Base-by-base conservation (phyloP, 2,113 vertebrate genomes). In the Cephalopholis sonnerati region DNA sequence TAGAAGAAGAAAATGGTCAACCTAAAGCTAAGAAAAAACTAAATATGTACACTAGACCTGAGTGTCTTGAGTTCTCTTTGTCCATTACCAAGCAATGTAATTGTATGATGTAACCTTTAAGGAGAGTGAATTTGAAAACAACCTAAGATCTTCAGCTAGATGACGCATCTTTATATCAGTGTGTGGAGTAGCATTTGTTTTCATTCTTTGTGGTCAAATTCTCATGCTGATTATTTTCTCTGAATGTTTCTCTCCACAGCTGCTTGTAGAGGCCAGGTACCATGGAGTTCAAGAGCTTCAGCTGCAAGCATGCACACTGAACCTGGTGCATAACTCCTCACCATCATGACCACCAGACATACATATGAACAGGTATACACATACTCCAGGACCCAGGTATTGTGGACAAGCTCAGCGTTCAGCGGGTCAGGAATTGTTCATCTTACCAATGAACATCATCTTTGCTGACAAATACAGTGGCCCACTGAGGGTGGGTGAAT, bases 1-100 rank as follows among this genome's bases (percentile, higher is more conserved):
- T 94, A 92, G 91, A 96, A 95, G 95, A 95, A 95, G 94, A 95
- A 95, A 91, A 93, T 91, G 96, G 89, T 95, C 95, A 96, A 96
- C 93, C 93, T 95, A 95, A 95, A 95, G 95, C 95, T 94, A 92
- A 94, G 29, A 55, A 96, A 87, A 89, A 80, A 61, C 25, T 87
- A 96, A 79, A 76, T 50, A 86, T 83, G 57, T 62, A 57, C 68
- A 41, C 59, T 66, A 24, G 63, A 81, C 53, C 51, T 65, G 55
- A 68, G 50, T 58, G 27, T 75, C 24, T 25, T 83, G 22, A 79
- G 25, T 32, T 77, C 57, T 74, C 39, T 83, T 81, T 59, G 63
- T 77, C 66, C 48, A 66, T 75, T 59, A 77, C 59, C 11, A 55
- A 58, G 39, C 41, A 70, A 75, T 58, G 27, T 65, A 63, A 70